Percentiles rank a stretch among this genome's conserved stretches.
Evolutionary conservation across 2,113 vertebrate genomes (phyloP).

Genomic region (Perccottus glenii): DNA sequence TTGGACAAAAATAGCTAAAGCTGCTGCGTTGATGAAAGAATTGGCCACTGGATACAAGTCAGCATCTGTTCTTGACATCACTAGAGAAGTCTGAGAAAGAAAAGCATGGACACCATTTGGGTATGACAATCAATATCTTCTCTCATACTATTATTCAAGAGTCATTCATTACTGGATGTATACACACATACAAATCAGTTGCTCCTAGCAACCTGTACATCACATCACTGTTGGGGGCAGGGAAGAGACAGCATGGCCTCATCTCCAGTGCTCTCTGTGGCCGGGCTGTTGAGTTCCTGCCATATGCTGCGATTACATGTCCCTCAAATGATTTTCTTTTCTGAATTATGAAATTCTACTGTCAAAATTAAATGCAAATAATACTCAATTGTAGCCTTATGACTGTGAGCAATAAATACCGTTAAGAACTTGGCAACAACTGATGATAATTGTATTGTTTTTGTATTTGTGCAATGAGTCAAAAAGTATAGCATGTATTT

Average conservation of each 20-base stretch:
- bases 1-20: conserved; percentile 9
- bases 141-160: neutral
- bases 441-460: too few species aligned
- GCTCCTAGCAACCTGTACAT: conserved; percentile 45
- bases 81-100: neutral
- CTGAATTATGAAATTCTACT: neutral
- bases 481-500: too few species aligned
- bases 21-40: conserved; percentile 35
- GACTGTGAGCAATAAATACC: too few species aligned
- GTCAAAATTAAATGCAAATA: too few species aligned
- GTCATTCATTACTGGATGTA: conserved; percentile 39
- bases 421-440: too few species aligned
- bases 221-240: conserved; percentile 26
- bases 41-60: neutral
- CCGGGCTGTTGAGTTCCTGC: neutral
- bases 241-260: conserved; percentile 26
- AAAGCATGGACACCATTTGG: too few species aligned
- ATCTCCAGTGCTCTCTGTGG: conserved; percentile 27
- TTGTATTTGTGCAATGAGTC: too few species aligned
- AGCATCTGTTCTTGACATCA: conserved; percentile 31
- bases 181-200: conserved; percentile 24
- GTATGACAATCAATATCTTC: too few species aligned
- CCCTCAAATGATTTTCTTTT: neutral
- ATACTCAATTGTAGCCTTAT: too few species aligned
- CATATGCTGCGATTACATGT: neutral